phyloP scores from a whole-genome alignment of 2,888 invertebrate species.

The Ophion ellenae region DNA sequence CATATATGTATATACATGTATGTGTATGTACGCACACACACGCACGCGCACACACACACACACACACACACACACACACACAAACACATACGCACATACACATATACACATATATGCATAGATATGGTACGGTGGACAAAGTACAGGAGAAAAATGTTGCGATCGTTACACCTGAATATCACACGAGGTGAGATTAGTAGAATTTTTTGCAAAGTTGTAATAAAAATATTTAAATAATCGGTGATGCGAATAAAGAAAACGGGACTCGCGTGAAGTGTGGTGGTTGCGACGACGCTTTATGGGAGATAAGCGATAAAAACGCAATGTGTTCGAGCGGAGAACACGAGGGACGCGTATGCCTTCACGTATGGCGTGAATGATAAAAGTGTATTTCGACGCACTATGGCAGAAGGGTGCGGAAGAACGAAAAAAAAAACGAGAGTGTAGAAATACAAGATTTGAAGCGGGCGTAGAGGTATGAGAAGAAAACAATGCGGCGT shows the following conservation, averaged over 20 bases:
- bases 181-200: constrained; percentile 45
- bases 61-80: too few relatives aligned
- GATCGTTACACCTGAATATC: constrained; percentile 46
- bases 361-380: constrained; percentile 63
- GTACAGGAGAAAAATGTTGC: constrained; percentile 38
- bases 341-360: constrained; percentile 64
- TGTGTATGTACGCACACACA: constrained; percentile 16
- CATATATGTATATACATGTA: constrained; percentile 35
- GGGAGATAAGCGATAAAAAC: constrained; percentile 51
- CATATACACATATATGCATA: too few relatives aligned
- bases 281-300: constrained; percentile 71
- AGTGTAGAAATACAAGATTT: constrained; percentile 13
- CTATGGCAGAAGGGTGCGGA: background rate
- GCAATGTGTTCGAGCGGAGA: constrained; percentile 7
- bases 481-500: constrained; percentile 52
- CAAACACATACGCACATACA: too few relatives aligned
- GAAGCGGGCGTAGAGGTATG: constrained; percentile 21
- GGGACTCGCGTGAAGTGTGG: constrained; percentile 73
- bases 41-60: background rate
- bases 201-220: constrained; percentile 48
- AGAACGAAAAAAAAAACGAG: constrained; percentile 2
- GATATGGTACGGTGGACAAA: constrained; percentile 19
- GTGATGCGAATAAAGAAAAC: constrained; percentile 45
- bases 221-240: constrained; percentile 26
- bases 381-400: background rate